phyloP scores from a whole-genome alignment of 2,113 vertebrate genomes.

The Alligator mississippiensis region DNA sequence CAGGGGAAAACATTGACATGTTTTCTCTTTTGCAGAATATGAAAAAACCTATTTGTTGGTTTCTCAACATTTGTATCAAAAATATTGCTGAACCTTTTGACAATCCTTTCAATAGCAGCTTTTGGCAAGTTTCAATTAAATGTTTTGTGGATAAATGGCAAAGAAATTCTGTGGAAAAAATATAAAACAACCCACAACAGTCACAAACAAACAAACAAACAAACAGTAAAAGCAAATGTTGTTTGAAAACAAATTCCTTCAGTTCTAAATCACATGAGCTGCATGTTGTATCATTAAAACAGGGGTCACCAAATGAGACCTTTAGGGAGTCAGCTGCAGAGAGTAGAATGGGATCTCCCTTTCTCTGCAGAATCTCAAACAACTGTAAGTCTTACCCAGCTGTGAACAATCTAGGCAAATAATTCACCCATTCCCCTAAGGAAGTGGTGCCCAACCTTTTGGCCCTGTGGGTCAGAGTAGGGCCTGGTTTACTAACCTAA shows the following conservation, averaged over 20 bases:
- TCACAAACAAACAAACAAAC: too few species aligned
- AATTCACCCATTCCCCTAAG: background rate
- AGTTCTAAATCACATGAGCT: background rate
- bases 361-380: background rate
- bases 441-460: background rate
- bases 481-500: too few species aligned
- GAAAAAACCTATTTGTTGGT: rapidly evolving
- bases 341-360: background rate
- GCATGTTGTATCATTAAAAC: background rate
- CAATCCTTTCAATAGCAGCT: background rate
- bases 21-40: background rate
- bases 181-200: too few species aligned
- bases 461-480: too few species aligned
- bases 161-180: too few species aligned
- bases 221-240: conserved; percentile 4
- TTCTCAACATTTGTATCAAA: background rate
- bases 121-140: background rate
- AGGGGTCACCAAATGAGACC: background rate
- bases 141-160: background rate
- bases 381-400: background rate
- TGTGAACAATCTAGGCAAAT: too few species aligned
- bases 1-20: background rate
- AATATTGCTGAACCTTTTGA: background rate
- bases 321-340: background rate
- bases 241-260: background rate